Conservation (phyloP, 2,113 vertebrate species). For the Protobothrops mucrosquamatus region DNA sequence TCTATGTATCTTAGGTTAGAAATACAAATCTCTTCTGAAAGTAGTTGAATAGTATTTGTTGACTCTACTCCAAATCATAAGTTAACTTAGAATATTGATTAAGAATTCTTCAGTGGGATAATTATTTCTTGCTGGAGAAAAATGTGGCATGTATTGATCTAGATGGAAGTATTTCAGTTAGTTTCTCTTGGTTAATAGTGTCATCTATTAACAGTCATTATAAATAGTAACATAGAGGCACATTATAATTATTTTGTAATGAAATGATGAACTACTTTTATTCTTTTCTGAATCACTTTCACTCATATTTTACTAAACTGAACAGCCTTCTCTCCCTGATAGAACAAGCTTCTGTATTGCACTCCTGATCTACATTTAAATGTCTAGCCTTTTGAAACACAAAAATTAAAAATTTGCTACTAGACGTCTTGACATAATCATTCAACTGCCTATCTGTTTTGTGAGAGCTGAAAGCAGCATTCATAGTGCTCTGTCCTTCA, state of each 20-base stretch:
- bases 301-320: constrained; percentile 67
- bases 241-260: constrained; percentile 93
- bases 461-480: not conserved
- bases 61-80: constrained; percentile 71
- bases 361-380: constrained; percentile 25
- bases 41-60: constrained; percentile 60
- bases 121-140: constrained; percentile 85
- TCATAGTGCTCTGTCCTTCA: not conserved
- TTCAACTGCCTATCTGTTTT: not conserved
- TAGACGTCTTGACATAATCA: not conserved
- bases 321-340: constrained; percentile 58
- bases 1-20: not conserved
- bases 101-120: constrained; percentile 92
- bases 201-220: constrained; percentile 86
- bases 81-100: constrained; percentile 86
- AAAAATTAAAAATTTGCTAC: not conserved
- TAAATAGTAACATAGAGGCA: constrained; percentile 82
- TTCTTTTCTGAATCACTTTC: constrained; percentile 52
- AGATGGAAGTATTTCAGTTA: constrained; percentile 74
- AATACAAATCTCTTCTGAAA: constrained; percentile 67
- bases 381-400: not conserved
- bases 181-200: constrained; percentile 92
- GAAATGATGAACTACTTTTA: constrained; percentile 83
- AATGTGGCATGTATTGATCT: constrained; percentile 89
- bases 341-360: constrained; percentile 22